Conservation (phyloP, 2,113 vertebrate genomes). For the Sprattus sprattus region DNA sequence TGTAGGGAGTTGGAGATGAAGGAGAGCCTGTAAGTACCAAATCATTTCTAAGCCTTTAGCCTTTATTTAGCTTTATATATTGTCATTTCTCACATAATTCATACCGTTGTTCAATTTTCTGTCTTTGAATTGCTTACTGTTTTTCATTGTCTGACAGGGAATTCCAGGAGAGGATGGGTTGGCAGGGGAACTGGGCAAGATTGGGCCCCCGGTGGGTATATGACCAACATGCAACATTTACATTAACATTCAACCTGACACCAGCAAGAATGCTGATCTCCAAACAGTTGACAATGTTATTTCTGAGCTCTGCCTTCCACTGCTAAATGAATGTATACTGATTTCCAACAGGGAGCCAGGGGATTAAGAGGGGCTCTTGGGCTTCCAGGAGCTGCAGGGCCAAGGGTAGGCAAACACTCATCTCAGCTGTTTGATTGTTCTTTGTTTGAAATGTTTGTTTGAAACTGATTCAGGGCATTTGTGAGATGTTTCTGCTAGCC, state of each 20-base stretch:
- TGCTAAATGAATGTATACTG: not conserved
- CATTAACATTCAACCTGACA: not conserved
- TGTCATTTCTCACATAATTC: not conserved
- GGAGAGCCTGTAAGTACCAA: constrained; percentile 81
- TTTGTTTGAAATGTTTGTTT: not conserved
- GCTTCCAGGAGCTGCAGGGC: constrained; percentile 79
- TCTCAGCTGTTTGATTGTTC: not conserved
- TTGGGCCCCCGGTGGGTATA: constrained; percentile 82
- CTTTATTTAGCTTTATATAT: not conserved
- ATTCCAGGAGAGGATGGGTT: constrained; percentile 85
- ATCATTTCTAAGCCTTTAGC: not conserved
- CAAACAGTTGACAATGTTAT: not conserved
- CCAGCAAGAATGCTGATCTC: not conserved
- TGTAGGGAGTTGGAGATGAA: constrained; percentile 80
- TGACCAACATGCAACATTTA: not conserved
- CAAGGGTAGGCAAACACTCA: constrained; percentile 72
- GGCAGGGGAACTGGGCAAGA: constrained; percentile 89
- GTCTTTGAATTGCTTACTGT: too few relatives aligned
- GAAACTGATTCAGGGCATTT: not conserved
- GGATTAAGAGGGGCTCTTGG: constrained; percentile 84
- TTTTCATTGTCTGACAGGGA: constrained; percentile 69
- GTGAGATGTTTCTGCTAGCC: not conserved
- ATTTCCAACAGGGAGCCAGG: constrained; percentile 75
- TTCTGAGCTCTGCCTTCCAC: not conserved
- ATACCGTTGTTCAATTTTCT: not conserved